Evolutionary conservation across 2,797 vertebrate genomes (phyloP).

Genomic region (Pempheris klunzingeri): DNA sequence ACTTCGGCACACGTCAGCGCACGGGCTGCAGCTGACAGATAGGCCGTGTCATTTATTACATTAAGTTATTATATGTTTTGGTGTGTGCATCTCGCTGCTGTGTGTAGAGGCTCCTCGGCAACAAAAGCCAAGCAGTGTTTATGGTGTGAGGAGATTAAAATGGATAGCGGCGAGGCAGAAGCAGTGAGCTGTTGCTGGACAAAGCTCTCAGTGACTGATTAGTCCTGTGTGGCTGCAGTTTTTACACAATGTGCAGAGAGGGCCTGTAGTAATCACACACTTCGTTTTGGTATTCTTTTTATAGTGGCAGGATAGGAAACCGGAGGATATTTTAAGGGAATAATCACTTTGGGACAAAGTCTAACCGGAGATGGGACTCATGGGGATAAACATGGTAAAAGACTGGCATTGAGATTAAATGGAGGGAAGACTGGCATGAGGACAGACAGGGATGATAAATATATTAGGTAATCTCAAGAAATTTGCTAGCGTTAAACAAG

Average conservation of each 20-base stretch:
- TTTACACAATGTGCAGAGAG: conserved; percentile 51
- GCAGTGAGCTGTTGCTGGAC: conserved; percentile 62
- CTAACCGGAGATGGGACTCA: conserved; percentile 21
- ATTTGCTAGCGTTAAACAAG: background rate
- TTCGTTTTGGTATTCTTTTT: conserved; percentile 37
- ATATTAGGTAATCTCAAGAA: background rate
- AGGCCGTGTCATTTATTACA: conserved; percentile 66
- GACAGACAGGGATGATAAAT: background rate
- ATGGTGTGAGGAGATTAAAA: conserved; percentile 73
- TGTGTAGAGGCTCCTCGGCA: conserved; percentile 56
- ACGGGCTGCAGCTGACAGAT: conserved; percentile 57
- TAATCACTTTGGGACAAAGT: conserved; percentile 27
- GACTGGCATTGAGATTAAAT: background rate
- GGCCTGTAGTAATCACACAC: conserved; percentile 29
- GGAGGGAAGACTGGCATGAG: background rate
- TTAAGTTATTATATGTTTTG: conserved; percentile 67
- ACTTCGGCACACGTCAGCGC: conserved; percentile 60
- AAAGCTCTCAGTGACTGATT: conserved; percentile 65
- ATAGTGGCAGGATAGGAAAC: conserved; percentile 29
- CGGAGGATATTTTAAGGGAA: conserved; percentile 43
- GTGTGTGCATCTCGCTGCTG: conserved; percentile 49
- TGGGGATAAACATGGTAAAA: conserved; percentile 11
- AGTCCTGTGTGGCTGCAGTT: conserved; percentile 33
- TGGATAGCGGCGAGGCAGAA: conserved; percentile 44
- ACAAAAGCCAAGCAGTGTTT: conserved; percentile 70